These are phyloP conservation scores for Batillaria attramentaria DNA, from an alignment of 1,140 invertebrate species.

Conservation along the genomic window DNA sequence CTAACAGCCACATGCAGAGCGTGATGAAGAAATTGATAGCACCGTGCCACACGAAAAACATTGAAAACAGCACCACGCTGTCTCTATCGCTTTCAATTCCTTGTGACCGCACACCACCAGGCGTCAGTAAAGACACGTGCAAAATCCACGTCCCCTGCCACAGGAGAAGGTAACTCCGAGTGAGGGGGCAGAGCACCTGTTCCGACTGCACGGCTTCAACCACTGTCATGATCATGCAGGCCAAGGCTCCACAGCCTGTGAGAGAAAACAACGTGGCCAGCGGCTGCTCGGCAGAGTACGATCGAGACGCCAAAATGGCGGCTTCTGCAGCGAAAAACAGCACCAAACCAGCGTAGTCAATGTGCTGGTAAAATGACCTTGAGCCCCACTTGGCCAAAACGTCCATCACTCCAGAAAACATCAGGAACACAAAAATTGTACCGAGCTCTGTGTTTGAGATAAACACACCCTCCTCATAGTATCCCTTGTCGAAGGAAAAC, in stretches of 20 bases:
- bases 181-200: conserved; percentile 45
- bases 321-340: conserved; percentile 47
- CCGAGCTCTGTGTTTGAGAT: conserved; percentile 25
- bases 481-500: not conserved
- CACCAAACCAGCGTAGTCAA: conserved; percentile 43
- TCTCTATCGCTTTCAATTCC: not conserved
- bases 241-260: not conserved
- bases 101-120: not conserved
- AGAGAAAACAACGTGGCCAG: conserved; percentile 12
- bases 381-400: conserved; percentile 37
- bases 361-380: conserved; percentile 37
- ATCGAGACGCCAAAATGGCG: conserved; percentile 33
- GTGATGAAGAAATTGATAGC: conserved; percentile 39
- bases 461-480: not conserved
- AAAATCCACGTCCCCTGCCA: conserved; percentile 53
- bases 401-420: conserved; percentile 43
- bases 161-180: conserved; percentile 43
- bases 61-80: conserved; percentile 24
- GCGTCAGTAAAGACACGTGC: conserved; percentile 38
- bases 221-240: conserved; percentile 16
- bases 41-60: conserved; percentile 52
- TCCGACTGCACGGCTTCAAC: conserved; percentile 43
- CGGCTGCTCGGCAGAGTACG: conserved; percentile 26
- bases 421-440: conserved; percentile 47
- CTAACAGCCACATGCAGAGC: conserved; percentile 46